A percentile compares a stretch with the other conserved stretches of the same genome.
Conservation (phyloP, 2,113 vertebrate genomes). For the Gadus macrocephalus region DNA sequence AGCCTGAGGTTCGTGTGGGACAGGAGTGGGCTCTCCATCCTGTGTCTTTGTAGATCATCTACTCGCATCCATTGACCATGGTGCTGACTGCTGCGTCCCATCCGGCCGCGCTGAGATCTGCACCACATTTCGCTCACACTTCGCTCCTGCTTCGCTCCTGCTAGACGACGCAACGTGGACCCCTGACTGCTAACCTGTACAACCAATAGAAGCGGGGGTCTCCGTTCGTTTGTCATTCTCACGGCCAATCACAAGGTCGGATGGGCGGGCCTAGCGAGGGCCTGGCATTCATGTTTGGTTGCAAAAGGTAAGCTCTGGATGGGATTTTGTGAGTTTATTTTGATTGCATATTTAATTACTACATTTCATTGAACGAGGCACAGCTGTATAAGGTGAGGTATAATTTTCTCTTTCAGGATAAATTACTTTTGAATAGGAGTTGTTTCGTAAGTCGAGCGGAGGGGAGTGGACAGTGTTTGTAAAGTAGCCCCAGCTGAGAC, state of each 20-base stretch:
- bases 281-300: conserved; percentile 64
- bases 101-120: conserved; percentile 47
- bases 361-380: not conserved
- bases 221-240: not conserved
- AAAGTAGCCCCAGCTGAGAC: conserved; percentile 61
- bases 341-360: conserved; percentile 36
- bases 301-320: conserved; percentile 59
- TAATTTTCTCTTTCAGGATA: conserved; percentile 2
- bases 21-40: not conserved
- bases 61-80: not conserved
- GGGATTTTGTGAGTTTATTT: conserved; percentile 62
- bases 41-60: not conserved
- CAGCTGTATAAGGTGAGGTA: not conserved
- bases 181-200: conserved; percentile 18
- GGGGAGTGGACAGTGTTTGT: conserved; percentile 40
- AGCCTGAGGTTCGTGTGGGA: not conserved
- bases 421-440: too few relatives aligned
- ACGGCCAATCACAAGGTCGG: conserved; percentile 29
- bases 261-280: conserved; percentile 50
- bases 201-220: conserved; percentile 13
- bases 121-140: conserved; percentile 38
- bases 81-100: conserved; percentile 20
- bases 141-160: conserved; percentile 43
- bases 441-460: conserved; percentile 26
- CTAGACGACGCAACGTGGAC: conserved; percentile 33